Evolutionary conservation across 2,797 vertebrate species (phyloP).

Genomic region (Agapornis canus): DNA sequence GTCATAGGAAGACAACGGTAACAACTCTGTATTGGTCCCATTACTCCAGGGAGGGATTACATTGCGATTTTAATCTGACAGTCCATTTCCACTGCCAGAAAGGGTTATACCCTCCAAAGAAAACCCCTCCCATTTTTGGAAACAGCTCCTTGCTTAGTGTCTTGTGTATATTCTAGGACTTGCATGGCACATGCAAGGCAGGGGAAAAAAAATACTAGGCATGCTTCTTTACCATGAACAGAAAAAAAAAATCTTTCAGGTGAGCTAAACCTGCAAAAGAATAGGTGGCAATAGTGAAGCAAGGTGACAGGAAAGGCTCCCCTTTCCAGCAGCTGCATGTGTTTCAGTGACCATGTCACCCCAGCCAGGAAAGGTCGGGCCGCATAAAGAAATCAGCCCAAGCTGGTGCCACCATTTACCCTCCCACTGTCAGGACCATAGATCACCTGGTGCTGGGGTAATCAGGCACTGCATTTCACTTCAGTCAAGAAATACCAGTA

Average conservation of each 20-base stretch:
- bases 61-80: neutral
- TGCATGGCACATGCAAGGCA: neutral
- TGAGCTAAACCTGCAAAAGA: neutral
- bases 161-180: neutral
- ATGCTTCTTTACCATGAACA: neutral
- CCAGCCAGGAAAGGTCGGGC: neutral
- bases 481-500: neutral
- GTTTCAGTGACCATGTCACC: accelerated
- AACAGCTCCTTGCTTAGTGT: neutral
- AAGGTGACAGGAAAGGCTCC: neutral
- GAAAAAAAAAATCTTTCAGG: neutral
- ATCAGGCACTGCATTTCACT: accelerated
- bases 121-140: neutral
- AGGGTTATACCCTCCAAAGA: neutral
- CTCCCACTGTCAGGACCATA: accelerated
- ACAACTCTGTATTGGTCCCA: neutral
- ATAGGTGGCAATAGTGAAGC: neutral
- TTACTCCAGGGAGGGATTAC: neutral
- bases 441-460: neutral
- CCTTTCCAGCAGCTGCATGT: neutral
- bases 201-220: neutral
- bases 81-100: neutral
- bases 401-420: neutral
- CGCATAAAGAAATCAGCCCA: neutral
- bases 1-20: neutral